Evolutionary conservation across 2,888 invertebrate species (phyloP), one percentile per base, ranked within the genome.

Genomic region (Suillia variegata): DNA sequence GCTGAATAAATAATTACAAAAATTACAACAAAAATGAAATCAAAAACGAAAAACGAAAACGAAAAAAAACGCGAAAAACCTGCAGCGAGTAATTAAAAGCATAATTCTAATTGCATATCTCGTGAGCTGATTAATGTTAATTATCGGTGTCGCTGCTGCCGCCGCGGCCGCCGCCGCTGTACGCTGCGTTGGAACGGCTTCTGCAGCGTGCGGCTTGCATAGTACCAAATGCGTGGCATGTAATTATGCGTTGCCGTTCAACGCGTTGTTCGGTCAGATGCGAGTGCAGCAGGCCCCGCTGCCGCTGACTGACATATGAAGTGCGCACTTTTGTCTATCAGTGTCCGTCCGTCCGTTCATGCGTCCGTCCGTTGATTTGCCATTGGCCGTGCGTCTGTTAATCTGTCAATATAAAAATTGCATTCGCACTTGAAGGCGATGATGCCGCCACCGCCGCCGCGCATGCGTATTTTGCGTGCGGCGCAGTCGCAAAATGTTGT

Each of bases 81-180:
- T 6, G 26, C 26, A 26, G 17, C 18, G 15, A 13, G 72, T 72
- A 73, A 72, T 73, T 73, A 71, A 73, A 71, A 66, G 73, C 73
- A 73, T 72, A 72, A 73, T 72, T 73, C 70, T 72, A 73, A 72
- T 71, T 74, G 73, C 74, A 74, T 73, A 74, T 72, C 71, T 70
- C 68, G 70, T 69, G 73, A 70, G 71, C 73, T 75, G 74, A 75
- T 75, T 75, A 75, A 73, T 73, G 73, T 68, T 75, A 74, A 75
- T 75, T 74, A 73, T 68, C 67, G 47, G 5, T 26, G 26, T 26
- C 26, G n/a, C n/a, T n/a, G n/a, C n/a, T n/a, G n/a, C n/a, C n/a
- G 31, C 31, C 31, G 31, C 31, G 12, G 31, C 12, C 31, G 31
- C 31, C 6, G 5, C 6, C 31, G 12, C 5, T 31, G n/a, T 31